Percentiles rank a stretch among this genome's conserved stretches.
phyloP scores from a whole-genome alignment of 2,113 vertebrate species.

The Sorex fumeus region DNA sequence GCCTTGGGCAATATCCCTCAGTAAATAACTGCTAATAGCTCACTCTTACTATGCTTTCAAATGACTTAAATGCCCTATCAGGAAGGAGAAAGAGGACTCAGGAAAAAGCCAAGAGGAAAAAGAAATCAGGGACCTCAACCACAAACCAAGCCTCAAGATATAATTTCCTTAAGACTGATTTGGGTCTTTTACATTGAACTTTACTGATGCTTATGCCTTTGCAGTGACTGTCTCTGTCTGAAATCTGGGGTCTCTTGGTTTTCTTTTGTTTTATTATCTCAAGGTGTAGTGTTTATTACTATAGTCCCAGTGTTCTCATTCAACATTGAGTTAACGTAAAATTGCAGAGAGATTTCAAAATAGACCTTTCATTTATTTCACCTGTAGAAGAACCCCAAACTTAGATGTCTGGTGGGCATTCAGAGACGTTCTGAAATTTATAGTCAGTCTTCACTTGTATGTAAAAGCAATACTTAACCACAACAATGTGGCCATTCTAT shows the following conservation, averaged over 20 bases:
- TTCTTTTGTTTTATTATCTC: constrained; percentile 56
- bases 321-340: constrained; percentile 30
- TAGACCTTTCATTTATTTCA: background rate
- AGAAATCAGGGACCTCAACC: background rate
- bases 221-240: background rate
- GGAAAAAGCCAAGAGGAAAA: background rate
- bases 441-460: constrained; percentile 35
- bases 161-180: background rate
- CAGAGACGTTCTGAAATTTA: background rate
- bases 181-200: background rate
- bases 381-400: background rate
- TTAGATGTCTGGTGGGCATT: background rate
- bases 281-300: constrained; percentile 40
- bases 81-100: background rate
- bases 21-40: background rate
- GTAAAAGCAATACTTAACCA: constrained; percentile 64
- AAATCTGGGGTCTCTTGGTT: background rate
- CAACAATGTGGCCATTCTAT: constrained; percentile 5
- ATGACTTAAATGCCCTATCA: background rate
- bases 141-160: background rate
- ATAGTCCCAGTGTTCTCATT: constrained; percentile 27
- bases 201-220: background rate
- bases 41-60: background rate
- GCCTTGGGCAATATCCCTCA: background rate
- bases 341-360: constrained; percentile 55